Evolutionary conservation across 2,888 invertebrate genomes (phyloP), one percentile per base, ranked within the genome.

Genomic region (Eristalinus aeneus): DNA sequence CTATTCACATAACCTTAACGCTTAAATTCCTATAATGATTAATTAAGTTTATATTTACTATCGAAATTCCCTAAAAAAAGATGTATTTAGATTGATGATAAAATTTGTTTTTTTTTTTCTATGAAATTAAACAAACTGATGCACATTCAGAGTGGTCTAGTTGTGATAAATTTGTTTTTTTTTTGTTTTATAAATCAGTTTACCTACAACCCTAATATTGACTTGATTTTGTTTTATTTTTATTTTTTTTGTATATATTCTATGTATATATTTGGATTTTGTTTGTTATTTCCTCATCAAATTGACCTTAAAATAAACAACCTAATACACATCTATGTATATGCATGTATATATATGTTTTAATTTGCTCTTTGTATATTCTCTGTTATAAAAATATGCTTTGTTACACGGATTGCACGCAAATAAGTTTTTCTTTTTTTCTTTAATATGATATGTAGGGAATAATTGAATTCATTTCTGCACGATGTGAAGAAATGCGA

Each of bases 361-460:
- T 56, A 64, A 64, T 71, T 73, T 78, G 22, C 71, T 63, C 53
- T 73, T 80, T 87, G 61, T 84, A 84, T 84, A 87, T 69, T 58
- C 54, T 83, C 56, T 74, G 34, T 80, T 84, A 84, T 77, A 84
- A 84, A 84, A 84, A 87, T 76, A 80, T 82, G 53, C 67, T 63
- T 60, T 74, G 56, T 67, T 54, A 61, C 54, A 74, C 61, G 80
- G 84, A 84, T 82, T 78, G 74, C 78, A 88, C 86, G 74, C 63
- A 69, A 77, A 54, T 82, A 84, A 64, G 56, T 72, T 53, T 39
- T 72, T 64, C 67, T 58, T 56, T 22, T 65, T 61, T 64, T 74
- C 22, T 61, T 56, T 81, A 88, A 88, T 88, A 85, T 88, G 88
- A 88, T 88, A 88, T 88, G 88, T 88, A 81, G 88, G 85, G 88